Conservation (phyloP, 2,888 invertebrate genomes). For the Dolichopus griseipennis region DNA sequence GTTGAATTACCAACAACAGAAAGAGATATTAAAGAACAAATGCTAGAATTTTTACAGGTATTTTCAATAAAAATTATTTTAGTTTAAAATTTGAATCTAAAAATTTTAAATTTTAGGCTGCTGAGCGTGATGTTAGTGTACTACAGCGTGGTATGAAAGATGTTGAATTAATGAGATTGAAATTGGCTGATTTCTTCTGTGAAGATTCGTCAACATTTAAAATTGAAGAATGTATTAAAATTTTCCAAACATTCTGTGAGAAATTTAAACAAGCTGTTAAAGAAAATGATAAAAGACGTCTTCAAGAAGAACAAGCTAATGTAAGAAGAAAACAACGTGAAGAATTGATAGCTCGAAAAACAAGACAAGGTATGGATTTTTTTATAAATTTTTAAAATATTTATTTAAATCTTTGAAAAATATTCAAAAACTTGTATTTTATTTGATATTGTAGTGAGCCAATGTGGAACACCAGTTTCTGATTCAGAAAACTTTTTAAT, state of each 20-base stretch:
- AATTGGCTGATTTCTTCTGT: slow-evolving; percentile 87
- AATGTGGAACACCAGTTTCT: slow-evolving; percentile 63
- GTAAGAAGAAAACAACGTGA: slow-evolving; percentile 66
- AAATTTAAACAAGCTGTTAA: slow-evolving; percentile 74
- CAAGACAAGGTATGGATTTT: slow-evolving; percentile 49
- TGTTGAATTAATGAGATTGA: slow-evolving; percentile 68
- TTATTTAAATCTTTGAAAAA: not conserved
- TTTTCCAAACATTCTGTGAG: slow-evolving; percentile 79
- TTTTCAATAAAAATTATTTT: not conserved
- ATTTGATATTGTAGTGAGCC: slow-evolving; percentile 46
- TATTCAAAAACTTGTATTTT: not conserved
- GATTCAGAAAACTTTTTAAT: slow-evolving; percentile 63
- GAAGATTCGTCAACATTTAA: slow-evolving; percentile 85
- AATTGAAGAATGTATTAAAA: slow-evolving; percentile 87
- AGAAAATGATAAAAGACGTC: slow-evolving; percentile 74
- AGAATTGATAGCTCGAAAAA: slow-evolving; percentile 56
- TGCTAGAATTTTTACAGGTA: slow-evolving; percentile 74
- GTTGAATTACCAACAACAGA: slow-evolving; percentile 68
- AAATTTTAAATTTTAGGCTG: slow-evolving; percentile 34
- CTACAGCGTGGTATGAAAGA: slow-evolving; percentile 73
- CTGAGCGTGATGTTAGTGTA: slow-evolving; percentile 67
- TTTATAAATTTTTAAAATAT: not conserved
- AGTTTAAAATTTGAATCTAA: not conserved
- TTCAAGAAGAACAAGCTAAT: slow-evolving; percentile 80
- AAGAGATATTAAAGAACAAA: slow-evolving; percentile 74